These are phyloP conservation scores for Chrysaora quinquecirrha DNA, from an alignment of 30 jellyfish, hydroid and myxozoan genomes.

Conservation along the genomic window DNA sequence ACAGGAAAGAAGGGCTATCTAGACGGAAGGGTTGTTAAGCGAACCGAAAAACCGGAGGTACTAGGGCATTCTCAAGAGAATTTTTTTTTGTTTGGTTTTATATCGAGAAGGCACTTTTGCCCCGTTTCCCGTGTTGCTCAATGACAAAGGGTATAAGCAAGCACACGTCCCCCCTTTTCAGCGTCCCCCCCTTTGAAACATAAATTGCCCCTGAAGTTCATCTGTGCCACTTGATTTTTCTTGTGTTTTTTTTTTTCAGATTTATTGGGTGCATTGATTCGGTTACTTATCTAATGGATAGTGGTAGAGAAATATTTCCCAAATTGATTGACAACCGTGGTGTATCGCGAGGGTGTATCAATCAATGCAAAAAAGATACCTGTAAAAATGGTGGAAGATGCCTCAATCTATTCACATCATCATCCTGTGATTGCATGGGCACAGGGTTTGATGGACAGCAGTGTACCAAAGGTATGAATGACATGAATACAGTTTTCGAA, in stretches of 20 bases:
- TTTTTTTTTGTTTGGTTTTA: too few relatives aligned
- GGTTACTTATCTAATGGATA: background rate
- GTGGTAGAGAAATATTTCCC: constrained; percentile 3
- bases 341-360: constrained; percentile 53
- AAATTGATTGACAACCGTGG: background rate
- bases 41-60: too few relatives aligned
- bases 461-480: constrained; percentile 64
- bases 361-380: constrained; percentile 43
- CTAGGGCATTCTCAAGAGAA: too few relatives aligned
- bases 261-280: constrained; percentile 64
- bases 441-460: constrained; percentile 75
- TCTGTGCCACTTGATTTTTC: too few relatives aligned
- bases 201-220: too few relatives aligned
- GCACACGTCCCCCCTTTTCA: too few relatives aligned
- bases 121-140: too few relatives aligned
- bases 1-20: too few relatives aligned
- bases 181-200: too few relatives aligned
- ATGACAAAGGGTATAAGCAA: too few relatives aligned
- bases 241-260: constrained; percentile 14
- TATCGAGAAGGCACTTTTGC: too few relatives aligned
- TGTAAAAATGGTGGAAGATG: constrained; percentile 74
- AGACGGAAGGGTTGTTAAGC: background rate
- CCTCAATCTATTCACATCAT: constrained; percentile 41
- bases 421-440: constrained; percentile 83
- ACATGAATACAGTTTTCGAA: too few relatives aligned